Evolutionary conservation across 2,113 vertebrate genomes (phyloP).

Genomic region (Poecilia latipinna): DNA sequence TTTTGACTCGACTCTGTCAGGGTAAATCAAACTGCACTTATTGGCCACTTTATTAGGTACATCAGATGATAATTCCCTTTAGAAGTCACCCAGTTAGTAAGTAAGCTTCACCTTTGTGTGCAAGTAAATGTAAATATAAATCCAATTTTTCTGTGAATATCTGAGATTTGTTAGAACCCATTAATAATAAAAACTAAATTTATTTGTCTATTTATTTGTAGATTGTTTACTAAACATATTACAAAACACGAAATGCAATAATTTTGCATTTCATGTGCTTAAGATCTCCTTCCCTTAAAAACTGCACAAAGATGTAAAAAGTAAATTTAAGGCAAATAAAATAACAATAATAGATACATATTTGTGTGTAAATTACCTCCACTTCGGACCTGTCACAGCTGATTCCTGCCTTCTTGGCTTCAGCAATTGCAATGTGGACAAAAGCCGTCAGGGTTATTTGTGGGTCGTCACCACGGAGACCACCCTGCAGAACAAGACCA

Average conservation of each 20-base stretch:
- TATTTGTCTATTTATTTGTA: too few relatives aligned
- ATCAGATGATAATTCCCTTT: too few relatives aligned
- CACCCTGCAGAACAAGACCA: constrained; percentile 79
- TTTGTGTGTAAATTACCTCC: background rate
- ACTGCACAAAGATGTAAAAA: background rate
- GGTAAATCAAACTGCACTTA: background rate
- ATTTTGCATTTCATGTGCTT: too few relatives aligned
- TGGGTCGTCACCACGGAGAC: constrained; percentile 70
- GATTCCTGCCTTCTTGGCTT: constrained; percentile 76
- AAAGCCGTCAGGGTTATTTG: constrained; percentile 87
- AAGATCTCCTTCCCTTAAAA: background rate
- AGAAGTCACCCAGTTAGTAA: too few relatives aligned
- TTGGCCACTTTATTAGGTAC: background rate
- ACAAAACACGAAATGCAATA: too few relatives aligned
- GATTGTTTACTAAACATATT: too few relatives aligned
- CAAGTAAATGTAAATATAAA: too few relatives aligned
- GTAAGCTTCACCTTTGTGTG: too few relatives aligned
- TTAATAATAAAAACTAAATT: too few relatives aligned
- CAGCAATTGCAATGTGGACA: constrained; percentile 83
- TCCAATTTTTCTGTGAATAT: too few relatives aligned
- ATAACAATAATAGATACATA: background rate
- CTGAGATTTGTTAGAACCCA: too few relatives aligned
- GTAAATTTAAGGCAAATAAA: background rate
- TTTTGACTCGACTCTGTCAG: too few relatives aligned
- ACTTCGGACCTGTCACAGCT: constrained; percentile 37